A percentile compares a stretch with the other conserved stretches of the same genome.
Conservation (phyloP, 2,888 invertebrate genomes). For the Buathra laborator region DNA sequence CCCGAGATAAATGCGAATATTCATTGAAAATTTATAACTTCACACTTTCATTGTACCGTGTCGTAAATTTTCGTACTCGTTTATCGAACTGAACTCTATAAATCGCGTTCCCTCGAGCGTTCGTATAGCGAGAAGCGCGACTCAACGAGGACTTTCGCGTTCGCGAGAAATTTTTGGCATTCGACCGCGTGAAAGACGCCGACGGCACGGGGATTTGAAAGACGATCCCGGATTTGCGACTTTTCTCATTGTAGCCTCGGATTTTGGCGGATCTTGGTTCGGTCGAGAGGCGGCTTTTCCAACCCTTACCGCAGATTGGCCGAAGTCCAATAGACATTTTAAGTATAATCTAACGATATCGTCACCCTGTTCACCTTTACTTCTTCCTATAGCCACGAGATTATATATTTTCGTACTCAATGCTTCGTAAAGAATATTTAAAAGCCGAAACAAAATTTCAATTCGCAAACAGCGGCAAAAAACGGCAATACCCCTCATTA, state of each 20-base stretch:
- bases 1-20: background rate
- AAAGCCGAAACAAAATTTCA: background rate
- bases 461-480: background rate
- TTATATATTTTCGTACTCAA: constrained; percentile 63
- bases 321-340: constrained; percentile 80
- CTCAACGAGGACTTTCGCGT: constrained; percentile 64
- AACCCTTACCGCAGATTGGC: constrained; percentile 77
- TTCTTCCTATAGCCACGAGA: constrained; percentile 36
- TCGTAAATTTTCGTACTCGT: constrained; percentile 55
- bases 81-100: constrained; percentile 68
- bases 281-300: constrained; percentile 55
- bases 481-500: background rate
- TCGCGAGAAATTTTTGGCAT: constrained; percentile 71
- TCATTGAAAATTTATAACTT: constrained; percentile 11
- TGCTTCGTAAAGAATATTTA: constrained; percentile 7
- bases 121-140: constrained; percentile 59
- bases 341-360: constrained; percentile 81
- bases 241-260: constrained; percentile 79
- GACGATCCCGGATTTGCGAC: constrained; percentile 75
- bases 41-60: constrained; percentile 21
- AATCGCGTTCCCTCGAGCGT: constrained; percentile 66
- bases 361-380: constrained; percentile 71
- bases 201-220: constrained; percentile 71
- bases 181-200: constrained; percentile 59
- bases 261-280: constrained; percentile 76